Evolutionary conservation across 35 echinoderm and acorn worm genomes (phyloP).

Genomic region (Patiria miniata): DNA sequence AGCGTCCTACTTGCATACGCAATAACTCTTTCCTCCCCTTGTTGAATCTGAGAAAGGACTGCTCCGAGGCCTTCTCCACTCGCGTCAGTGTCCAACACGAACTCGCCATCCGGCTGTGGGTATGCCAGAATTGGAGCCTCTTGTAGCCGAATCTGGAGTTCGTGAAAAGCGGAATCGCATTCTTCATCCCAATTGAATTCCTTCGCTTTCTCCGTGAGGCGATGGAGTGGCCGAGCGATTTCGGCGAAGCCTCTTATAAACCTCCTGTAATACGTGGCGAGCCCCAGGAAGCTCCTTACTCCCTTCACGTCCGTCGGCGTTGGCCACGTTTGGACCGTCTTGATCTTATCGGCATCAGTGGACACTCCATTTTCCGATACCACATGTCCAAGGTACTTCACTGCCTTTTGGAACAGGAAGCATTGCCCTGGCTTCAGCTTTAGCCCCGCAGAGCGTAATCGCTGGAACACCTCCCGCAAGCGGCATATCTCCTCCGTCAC

Average conservation of each 20-base stretch:
- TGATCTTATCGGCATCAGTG: constrained; percentile 43
- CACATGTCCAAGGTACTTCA: constrained; percentile 45
- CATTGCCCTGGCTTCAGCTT: constrained; percentile 61
- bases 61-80: constrained; percentile 35
- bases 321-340: constrained; percentile 27
- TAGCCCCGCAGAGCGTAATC: constrained; percentile 31
- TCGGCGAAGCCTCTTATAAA: constrained; percentile 40
- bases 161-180: constrained; percentile 41
- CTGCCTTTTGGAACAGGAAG: constrained; percentile 34
- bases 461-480: constrained; percentile 13
- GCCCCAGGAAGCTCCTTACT: constrained; percentile 48
- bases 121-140: constrained; percentile 48
- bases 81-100: constrained; percentile 61
- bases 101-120: background rate
- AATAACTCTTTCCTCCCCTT: constrained; percentile 57
- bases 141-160: constrained; percentile 18
- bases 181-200: constrained; percentile 42
- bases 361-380: constrained; percentile 47
- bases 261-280: constrained; percentile 57
- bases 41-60: constrained; percentile 59
- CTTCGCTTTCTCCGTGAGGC: constrained; percentile 31
- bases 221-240: constrained; percentile 45
- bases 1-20: constrained; percentile 43
- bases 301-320: constrained; percentile 12
- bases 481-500: too few species aligned